Evolutionary conservation across 1,140 invertebrate genomes (phyloP).

Genomic region (Zaprionus inermis): DNA sequence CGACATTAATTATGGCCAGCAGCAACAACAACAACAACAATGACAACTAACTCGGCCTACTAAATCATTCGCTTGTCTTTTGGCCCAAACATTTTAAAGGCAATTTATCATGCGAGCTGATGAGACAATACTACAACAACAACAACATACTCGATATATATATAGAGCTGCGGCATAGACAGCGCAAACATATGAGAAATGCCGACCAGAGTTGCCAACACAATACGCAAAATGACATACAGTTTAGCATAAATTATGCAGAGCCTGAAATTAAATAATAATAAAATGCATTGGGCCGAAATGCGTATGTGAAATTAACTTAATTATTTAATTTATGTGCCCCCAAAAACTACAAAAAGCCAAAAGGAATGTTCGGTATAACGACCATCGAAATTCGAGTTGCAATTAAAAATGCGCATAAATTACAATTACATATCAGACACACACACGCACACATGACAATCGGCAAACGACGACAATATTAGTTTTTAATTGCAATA

Average conservation of each 20-base stretch:
- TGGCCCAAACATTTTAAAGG: conserved; percentile 66
- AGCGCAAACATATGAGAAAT: conserved; percentile 35
- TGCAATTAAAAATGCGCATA: conserved; percentile 79
- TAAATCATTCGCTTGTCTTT: conserved; percentile 66
- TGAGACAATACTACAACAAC: conserved; percentile 38
- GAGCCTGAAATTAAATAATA: conserved; percentile 70
- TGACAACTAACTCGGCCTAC: conserved; percentile 38
- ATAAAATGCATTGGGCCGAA: conserved; percentile 48
- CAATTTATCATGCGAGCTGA: conserved; percentile 68
- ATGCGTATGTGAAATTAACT: conserved; percentile 64
- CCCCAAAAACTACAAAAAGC: conserved; percentile 36
- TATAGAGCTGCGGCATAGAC: neutral
- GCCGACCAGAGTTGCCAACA: conserved; percentile 32
- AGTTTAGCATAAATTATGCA: conserved; percentile 75
- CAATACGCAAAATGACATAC: conserved; percentile 37
- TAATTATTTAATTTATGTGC: conserved; percentile 79
- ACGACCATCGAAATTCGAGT: conserved; percentile 11
- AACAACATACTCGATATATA: neutral
- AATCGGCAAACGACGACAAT: conserved; percentile 54
- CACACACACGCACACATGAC: conserved; percentile 4
- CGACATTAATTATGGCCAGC: conserved; percentile 71
- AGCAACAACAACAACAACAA: conserved; percentile 34
- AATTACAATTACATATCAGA: conserved; percentile 65
- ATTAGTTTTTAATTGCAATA: conserved; percentile 82
- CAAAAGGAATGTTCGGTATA: conserved; percentile 11